Evolutionary conservation across 2,113 vertebrate species (phyloP).

Genomic region (Canis aureus): DNA sequence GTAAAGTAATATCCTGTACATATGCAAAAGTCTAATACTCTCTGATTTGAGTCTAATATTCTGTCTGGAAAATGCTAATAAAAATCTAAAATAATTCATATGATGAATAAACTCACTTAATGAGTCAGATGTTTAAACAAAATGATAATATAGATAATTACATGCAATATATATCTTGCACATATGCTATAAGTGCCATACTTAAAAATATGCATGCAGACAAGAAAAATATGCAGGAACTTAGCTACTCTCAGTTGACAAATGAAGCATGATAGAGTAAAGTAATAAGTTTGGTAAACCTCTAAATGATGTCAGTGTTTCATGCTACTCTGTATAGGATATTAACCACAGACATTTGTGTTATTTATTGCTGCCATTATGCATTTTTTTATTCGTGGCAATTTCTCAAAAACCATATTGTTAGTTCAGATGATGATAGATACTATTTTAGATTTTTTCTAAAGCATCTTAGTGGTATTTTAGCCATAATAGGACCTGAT

Average conservation of each 20-base stretch:
- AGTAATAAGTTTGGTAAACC: slow-evolving; percentile 77
- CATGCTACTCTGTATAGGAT: slow-evolving; percentile 76
- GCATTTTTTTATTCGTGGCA: slow-evolving; percentile 81
- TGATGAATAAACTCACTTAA: slow-evolving; percentile 10
- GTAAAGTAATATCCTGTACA: not conserved
- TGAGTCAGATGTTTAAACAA: not conserved
- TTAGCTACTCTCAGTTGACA: slow-evolving; percentile 75
- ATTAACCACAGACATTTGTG: slow-evolving; percentile 81
- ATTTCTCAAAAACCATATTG: slow-evolving; percentile 82
- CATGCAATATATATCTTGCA: not conserved
- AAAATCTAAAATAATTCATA: not conserved
- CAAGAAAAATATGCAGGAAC: slow-evolving; percentile 59
- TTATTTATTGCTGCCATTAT: slow-evolving; percentile 88
- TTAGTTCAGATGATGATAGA: slow-evolving; percentile 83
- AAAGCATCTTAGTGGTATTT: slow-evolving; percentile 78
- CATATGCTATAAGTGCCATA: not conserved
- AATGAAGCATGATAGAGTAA: slow-evolving; percentile 73
- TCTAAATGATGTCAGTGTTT: slow-evolving; percentile 81
- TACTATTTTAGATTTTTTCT: slow-evolving; percentile 84
- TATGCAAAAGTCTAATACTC: not conserved
- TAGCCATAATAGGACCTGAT: slow-evolving; percentile 67
- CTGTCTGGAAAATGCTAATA: not conserved
- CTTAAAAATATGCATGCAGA: slow-evolving; percentile 11
- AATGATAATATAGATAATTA: slow-evolving; percentile 34
- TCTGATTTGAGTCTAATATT: not conserved